Base-by-base conservation (phyloP, 2,888 invertebrate species). In the Polyommatus icarus region DNA sequence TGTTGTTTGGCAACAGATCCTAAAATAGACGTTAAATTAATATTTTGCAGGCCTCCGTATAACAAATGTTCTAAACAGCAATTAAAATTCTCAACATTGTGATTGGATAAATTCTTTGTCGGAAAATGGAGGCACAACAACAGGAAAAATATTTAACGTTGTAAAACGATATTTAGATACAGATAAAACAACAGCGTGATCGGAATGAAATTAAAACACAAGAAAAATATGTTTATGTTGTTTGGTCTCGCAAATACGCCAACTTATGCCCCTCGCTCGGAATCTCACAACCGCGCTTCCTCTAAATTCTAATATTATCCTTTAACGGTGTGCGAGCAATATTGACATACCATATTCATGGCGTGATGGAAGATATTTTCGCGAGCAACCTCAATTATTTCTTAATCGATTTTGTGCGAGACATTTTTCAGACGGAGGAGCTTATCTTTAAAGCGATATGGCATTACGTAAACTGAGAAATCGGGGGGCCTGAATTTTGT, bases 261-360 rank as follows among this genome's bases (percentile, higher is more conserved):
- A 72, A 72, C 40, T 72, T 20, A 72, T 72, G 40, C 40, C 71
- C n/a, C 5, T 40, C 71, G 71, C 36, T 72, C 36, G 71, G 40
- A 36, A 72, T 72, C 15, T 40, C 40, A 40, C 71, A 40, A 72
- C 36, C 71, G 7, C 71, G 71, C 15, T 67, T 36, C 36, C 71
- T 20, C 71, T n/a, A n/a, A n/a, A n/a, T n/a, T n/a, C n/a, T 71
- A 40, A 72, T 72, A 72, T 72, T 72, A 40, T 72, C 71, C 32
- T 40, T 67, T 29, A 61, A 72, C 71, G 71, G 71, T 40, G 71
- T 36, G 71, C 71, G 24, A 72, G 10, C 40, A 20, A 40, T 72
- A 72, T 72, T 40, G 71, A 72, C 71, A 72, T 72, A 40, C 71
- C 71, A 20, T 24, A 24, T 24, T 24, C 24, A 24, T 24, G 24